phyloP scores from a whole-genome alignment of 2,888 invertebrate genomes.

The Ichneumon xanthorius region DNA sequence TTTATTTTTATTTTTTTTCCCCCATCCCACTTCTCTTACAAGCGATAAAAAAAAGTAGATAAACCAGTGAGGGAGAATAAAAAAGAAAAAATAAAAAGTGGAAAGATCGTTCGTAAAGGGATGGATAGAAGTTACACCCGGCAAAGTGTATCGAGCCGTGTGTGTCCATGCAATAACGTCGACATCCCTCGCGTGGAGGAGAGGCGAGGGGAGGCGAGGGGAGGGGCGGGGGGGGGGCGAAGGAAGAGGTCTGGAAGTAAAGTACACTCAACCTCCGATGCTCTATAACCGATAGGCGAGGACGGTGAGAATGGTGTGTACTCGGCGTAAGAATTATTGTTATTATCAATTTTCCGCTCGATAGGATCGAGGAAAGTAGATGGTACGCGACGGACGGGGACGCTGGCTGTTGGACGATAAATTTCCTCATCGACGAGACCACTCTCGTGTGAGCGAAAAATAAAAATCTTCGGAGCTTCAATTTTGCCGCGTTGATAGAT shows the following conservation, averaged over 20 bases:
- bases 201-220: background rate
- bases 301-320: conserved; percentile 2
- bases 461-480: conserved; percentile 24
- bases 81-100: background rate
- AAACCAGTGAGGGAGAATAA: background rate
- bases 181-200: background rate
- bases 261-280: conserved; percentile 36
- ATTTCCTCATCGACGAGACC: conserved; percentile 17
- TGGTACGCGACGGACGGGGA: background rate
- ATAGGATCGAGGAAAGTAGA: conserved; percentile 30
- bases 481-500: background rate
- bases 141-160: background rate
- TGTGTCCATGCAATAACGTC: background rate
- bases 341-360: conserved; percentile 60
- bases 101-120: background rate
- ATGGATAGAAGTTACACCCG: background rate
- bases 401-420: conserved; percentile 18
- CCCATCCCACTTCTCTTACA: background rate
- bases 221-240: background rate
- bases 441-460: background rate
- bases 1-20: background rate
- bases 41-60: conserved; percentile 15
- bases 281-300: conserved; percentile 15
- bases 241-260: conserved; percentile 15
- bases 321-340: conserved; percentile 48